Evolutionary conservation across 1,140 invertebrate genomes (phyloP).

Genomic region (Cyclargus thomasi): DNA sequence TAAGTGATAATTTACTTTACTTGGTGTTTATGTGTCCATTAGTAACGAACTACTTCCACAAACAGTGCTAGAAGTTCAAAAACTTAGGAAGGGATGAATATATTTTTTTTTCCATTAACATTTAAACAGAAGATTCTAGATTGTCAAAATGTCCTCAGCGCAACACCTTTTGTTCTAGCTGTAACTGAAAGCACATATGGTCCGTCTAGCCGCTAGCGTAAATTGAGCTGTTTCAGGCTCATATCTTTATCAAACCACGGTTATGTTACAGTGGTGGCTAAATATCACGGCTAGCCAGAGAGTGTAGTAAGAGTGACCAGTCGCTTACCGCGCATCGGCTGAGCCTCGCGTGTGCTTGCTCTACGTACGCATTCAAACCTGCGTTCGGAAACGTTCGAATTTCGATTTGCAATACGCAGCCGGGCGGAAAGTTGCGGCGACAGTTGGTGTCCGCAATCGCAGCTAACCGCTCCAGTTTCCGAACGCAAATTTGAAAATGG

Average conservation of each 20-base stretch:
- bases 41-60: no score
- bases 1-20: no score
- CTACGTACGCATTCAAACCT: slow-evolving; percentile 65
- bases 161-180: slow-evolving; percentile 12
- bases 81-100: background rate
- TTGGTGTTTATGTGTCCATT: no score
- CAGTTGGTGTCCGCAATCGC: slow-evolving; percentile 55
- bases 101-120: background rate
- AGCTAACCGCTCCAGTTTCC: slow-evolving; percentile 57
- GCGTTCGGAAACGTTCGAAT: slow-evolving; percentile 48
- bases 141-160: background rate
- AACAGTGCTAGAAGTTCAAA: no score
- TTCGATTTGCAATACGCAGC: slow-evolving; percentile 53
- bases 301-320: slow-evolving; percentile 54
- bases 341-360: slow-evolving; percentile 49
- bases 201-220: slow-evolving; percentile 26
- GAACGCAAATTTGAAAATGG: slow-evolving; percentile 50
- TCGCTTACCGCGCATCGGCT: slow-evolving; percentile 60
- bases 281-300: slow-evolving; percentile 57
- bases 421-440: slow-evolving; percentile 53
- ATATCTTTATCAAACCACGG: background rate
- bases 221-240: slow-evolving; percentile 28
- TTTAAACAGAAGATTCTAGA: slow-evolving; percentile 1
- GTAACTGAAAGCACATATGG: slow-evolving; percentile 29
- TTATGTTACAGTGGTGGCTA: slow-evolving; percentile 24